Conservation (phyloP, 2,888 invertebrate species). For the Apodemia zela region DNA sequence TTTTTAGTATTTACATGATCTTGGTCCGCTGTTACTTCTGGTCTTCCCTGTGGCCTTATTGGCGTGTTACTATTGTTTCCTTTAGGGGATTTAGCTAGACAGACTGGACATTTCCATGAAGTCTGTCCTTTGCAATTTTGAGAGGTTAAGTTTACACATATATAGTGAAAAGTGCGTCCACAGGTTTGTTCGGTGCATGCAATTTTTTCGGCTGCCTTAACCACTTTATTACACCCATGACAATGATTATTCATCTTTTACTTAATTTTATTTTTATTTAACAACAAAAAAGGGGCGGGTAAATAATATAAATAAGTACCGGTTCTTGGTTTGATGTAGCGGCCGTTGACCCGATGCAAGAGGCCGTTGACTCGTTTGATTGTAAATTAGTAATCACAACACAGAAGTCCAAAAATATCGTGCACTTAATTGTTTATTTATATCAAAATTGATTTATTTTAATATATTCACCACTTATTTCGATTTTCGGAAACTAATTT, state of each 20-base stretch:
- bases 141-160: neutral
- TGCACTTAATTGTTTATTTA: no score
- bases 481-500: no score
- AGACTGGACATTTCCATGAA: neutral
- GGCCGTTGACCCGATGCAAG: no score
- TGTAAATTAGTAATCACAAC: no score
- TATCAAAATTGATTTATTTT: no score
- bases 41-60: neutral
- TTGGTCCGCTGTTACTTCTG: neutral
- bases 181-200: neutral
- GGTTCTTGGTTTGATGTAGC: no score
- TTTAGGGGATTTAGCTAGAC: neutral
- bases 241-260: neutral
- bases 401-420: no score
- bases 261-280: no score
- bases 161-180: neutral
- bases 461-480: no score
- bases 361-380: no score
- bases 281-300: no score
- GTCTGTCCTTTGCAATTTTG: neutral
- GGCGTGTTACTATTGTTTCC: neutral
- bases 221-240: neutral
- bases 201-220: constrained; percentile 1
- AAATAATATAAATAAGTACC: no score
- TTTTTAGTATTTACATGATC: neutral